Evolutionary conservation across 1,140 invertebrate genomes (phyloP), one percentile per base, ranked within the genome.

Genomic region (Odontomachus brunneus): DNA sequence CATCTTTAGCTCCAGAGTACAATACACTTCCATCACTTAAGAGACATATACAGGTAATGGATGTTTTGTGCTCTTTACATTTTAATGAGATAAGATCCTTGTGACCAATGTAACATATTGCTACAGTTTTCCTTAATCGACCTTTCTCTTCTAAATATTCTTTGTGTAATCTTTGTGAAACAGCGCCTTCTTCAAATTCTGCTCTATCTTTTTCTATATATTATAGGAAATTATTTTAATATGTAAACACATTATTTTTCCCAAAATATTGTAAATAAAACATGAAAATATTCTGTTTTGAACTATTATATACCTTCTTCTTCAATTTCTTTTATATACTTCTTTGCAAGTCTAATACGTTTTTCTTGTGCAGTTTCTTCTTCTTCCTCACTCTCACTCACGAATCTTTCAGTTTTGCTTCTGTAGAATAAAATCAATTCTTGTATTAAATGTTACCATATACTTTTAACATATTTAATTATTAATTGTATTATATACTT

Each of bases 1-100:
- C 96, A 93, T 98, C 98, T 94, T 99, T 99, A 63, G 97, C 98
- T 0, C 97, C 98, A 55, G 97, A 97, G 92, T 96, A 99, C 0
- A 97, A 94, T 92, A 95, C 96, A 90, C 96, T 94, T 48, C 96
- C 95, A 94, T 99, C 97, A 72, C 94, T 94, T 44, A 97, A 97
- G 2, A 99, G 91, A 86, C 96, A 97, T 11, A 98, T 90, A 92
- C 97, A 98, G 5, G 98, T 99, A 11, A 99, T 94, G 1, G 97
- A 94, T 59, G 97, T 93, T 88, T 96, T 96, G 84, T 99, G 98
- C 78, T 97, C 95, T 92, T 96, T 97, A 85, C 95, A 96, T 78
- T 94, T 96, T 26, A 97, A 93, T 65, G 95, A 85, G 15, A 96
- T 90, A 53, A 95, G 94, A 49, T 94, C 90, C 66, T 94, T 90